A percentile compares a stretch with the other conserved stretches of the same genome.
These are phyloP conservation scores for Porites rus DNA, from an alignment of 92 coral and sea anemone species.

Conservation along the genomic window DNA sequence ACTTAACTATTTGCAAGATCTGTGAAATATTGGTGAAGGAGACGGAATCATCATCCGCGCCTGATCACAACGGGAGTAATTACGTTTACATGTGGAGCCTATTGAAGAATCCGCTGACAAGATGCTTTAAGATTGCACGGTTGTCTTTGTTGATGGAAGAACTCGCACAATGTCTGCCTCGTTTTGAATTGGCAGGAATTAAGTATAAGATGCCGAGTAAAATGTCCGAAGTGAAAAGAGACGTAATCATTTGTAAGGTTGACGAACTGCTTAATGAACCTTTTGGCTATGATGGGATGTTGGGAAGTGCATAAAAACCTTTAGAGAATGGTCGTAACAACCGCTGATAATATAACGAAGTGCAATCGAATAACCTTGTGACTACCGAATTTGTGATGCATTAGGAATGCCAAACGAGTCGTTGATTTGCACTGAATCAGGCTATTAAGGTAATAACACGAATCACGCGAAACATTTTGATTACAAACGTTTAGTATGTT, in stretches of 20 bases:
- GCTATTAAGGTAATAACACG: too few species aligned
- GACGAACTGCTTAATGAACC: constrained; percentile 85
- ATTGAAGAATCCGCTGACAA: constrained; percentile 73
- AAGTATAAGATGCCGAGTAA: constrained; percentile 76
- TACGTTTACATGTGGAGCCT: constrained; percentile 73
- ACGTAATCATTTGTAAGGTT: constrained; percentile 83
- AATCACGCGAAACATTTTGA: too few species aligned
- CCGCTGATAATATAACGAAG: too few species aligned
- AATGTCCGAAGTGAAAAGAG: constrained; percentile 90
- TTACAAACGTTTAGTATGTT: too few species aligned
- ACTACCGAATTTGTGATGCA: too few species aligned
- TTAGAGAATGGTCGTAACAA: too few species aligned
- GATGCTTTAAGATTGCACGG: constrained; percentile 62
- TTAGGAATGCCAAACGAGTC: too few species aligned
- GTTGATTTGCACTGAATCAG: too few species aligned
- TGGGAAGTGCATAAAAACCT: not conserved
- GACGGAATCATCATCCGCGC: not conserved
- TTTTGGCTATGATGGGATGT: constrained; percentile 17
- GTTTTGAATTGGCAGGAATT: constrained; percentile 88
- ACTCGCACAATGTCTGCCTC: constrained; percentile 71
- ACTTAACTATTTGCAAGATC: constrained; percentile 82
- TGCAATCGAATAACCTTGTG: too few species aligned
- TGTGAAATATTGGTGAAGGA: constrained; percentile 73
- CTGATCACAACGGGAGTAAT: not conserved
- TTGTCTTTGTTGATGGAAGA: constrained; percentile 69